phyloP scores from a whole-genome alignment of 64 coral and sea anemone genomes.

The Dendronephthya gigantea region DNA sequence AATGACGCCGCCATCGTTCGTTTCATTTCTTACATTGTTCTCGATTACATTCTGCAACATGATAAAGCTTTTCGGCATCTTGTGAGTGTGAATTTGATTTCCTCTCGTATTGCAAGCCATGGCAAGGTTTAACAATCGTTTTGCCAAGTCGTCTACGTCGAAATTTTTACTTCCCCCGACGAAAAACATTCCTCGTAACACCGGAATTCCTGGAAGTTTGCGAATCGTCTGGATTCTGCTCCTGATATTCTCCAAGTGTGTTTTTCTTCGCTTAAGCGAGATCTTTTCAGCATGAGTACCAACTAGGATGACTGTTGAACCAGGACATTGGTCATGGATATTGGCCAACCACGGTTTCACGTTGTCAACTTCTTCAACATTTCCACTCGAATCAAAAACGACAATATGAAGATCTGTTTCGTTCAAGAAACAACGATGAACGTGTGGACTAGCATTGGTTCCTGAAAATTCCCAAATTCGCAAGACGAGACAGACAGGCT shows the following conservation, averaged over 20 bases:
- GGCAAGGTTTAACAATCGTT: not conserved
- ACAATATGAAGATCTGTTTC: constrained; percentile 53
- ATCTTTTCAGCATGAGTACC: constrained; percentile 86
- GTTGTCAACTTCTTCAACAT: constrained; percentile 45
- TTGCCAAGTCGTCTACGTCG: not conserved
- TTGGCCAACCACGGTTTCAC: constrained; percentile 76
- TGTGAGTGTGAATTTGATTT: not conserved
- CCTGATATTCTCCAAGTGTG: not conserved
- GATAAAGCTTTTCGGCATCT: not conserved
- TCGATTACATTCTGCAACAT: not conserved
- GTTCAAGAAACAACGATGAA: constrained; percentile 61
- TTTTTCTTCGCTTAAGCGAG: not conserved
- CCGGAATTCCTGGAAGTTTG: not conserved
- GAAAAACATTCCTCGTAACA: not conserved
- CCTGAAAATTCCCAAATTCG: constrained; percentile 73
- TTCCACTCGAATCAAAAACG: constrained; percentile 66
- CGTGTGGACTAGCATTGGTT: constrained; percentile 39
- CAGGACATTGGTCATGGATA: constrained; percentile 57
- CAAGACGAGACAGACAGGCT: constrained; percentile 50
- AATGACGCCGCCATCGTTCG: not conserved
- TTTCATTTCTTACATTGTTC: not conserved
- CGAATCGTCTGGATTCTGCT: not conserved
- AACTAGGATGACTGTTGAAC: constrained; percentile 63
- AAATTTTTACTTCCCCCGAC: not conserved
- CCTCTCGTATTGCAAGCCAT: not conserved